These are phyloP conservation scores for Seriola quinqueradiata DNA, from an alignment of 2,113 vertebrate species.

Conservation along the genomic window DNA sequence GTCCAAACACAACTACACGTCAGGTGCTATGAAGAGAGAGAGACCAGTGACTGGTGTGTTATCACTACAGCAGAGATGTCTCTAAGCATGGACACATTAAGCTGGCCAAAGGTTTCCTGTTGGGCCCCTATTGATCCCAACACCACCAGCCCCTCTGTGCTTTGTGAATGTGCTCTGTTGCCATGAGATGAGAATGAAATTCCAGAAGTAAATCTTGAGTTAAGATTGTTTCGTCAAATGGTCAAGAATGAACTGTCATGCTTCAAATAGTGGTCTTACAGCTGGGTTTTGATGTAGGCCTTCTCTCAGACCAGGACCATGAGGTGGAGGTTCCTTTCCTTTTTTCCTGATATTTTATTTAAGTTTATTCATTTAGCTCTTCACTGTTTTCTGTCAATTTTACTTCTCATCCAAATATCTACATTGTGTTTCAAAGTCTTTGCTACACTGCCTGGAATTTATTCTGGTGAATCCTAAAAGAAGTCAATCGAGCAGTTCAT, in stretches of 20 bases:
- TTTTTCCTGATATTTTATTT: background rate
- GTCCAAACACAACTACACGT: background rate
- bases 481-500: background rate
- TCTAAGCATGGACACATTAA: background rate
- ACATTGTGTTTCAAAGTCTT: background rate
- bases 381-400: background rate
- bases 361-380: background rate
- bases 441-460: background rate
- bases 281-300: no score
- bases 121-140: no score
- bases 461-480: background rate
- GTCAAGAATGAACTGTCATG: no score
- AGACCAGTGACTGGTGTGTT: background rate
- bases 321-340: no score
- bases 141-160: background rate
- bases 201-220: no score
- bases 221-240: no score
- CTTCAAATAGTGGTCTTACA: no score
- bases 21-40: background rate
- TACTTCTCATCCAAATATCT: background rate
- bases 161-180: background rate
- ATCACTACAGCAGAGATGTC: background rate
- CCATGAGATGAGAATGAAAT: no score
- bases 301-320: no score
- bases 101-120: background rate